Base-by-base conservation (phyloP, 2,113 vertebrate genomes). In the Elgaria multicarinata region DNA sequence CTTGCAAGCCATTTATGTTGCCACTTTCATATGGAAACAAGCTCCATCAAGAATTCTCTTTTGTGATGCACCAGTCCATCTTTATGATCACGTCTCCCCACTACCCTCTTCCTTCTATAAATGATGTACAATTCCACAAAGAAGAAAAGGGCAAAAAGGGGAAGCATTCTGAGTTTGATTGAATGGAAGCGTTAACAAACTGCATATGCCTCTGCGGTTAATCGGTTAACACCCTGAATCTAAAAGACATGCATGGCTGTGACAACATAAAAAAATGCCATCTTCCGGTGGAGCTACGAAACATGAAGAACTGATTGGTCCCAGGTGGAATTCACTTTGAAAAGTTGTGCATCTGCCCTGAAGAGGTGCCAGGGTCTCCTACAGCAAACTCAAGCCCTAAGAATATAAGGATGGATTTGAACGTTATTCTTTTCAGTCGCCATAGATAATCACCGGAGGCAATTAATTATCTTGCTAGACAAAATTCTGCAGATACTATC, bases 11-110 rank as follows among this genome's bases (percentile, higher is more conserved):
- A 97, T 97, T 97, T 97, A 97, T 95, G 96, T 97, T 97, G 92
- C 96, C 95, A 97, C 97, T 97, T 97, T 97, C 97, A 97, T 97
- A 97, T 97, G 96, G 97, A 97, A 97, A 97, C 95, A 97, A 97
- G 96, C 94, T 95, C 92, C 97, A 97, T 95, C 97, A 97, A 97
- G 96, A 97, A 97, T 95, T 96, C 83, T 90, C 92, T 91, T 97
- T 97, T 97, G 96, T 97, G 93, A 96, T 97, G 96, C 96, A 95
- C 94, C 58, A 96, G 95, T 91, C 89, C 92, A 92, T 96, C 95
- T 96, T 97, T 97, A 96, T 95, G 94, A 96, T 97, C 97, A 97
- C 28, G 18, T 44, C 69, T 10, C 28, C 78, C 31, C 62, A 75
- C 74, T 26, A 31, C 14, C 9, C n/a, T 96, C 96, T 96, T 95